These are phyloP conservation scores for Chelonia mydas DNA, from an alignment of 2,797 vertebrate species.

Conservation along the genomic window DNA sequence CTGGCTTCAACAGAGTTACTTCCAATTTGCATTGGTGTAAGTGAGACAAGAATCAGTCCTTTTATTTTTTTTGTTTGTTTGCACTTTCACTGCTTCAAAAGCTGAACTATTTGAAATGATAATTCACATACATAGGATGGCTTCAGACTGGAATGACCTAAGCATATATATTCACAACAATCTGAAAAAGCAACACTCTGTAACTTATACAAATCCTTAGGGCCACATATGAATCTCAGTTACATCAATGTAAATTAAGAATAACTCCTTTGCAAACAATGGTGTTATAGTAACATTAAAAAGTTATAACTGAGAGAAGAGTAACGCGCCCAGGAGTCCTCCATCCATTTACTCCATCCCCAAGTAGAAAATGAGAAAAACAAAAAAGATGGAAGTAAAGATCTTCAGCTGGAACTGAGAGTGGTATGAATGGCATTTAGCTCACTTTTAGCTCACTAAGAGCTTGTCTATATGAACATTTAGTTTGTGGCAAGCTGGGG, in stretches of 20 bases:
- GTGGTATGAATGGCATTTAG: conserved; percentile 51
- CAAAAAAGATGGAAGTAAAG: conserved; percentile 35
- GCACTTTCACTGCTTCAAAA: background rate
- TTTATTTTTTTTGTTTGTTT: background rate
- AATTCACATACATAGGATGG: background rate
- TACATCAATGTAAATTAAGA: background rate
- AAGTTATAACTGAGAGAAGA: background rate
- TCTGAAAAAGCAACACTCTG: background rate
- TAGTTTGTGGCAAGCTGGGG: background rate
- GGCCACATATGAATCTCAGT: background rate
- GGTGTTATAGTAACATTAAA: background rate
- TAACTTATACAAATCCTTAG: accelerated
- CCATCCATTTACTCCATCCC: background rate
- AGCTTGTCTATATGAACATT: background rate
- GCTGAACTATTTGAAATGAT: background rate
- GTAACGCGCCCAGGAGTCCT: background rate
- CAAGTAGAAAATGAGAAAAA: conserved; percentile 30
- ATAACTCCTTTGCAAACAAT: accelerated
- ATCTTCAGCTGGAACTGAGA: conserved; percentile 35
- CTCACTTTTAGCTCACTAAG: conserved; percentile 55
- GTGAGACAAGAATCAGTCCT: background rate
- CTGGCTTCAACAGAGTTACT: background rate
- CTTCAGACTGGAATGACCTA: background rate
- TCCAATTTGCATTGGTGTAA: background rate
- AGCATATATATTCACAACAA: background rate